A percentile compares a stretch with the other conserved stretches of the same genome.
Conservation (phyloP, 2,797 vertebrate species). For the Pipistrellus nathusii region DNA sequence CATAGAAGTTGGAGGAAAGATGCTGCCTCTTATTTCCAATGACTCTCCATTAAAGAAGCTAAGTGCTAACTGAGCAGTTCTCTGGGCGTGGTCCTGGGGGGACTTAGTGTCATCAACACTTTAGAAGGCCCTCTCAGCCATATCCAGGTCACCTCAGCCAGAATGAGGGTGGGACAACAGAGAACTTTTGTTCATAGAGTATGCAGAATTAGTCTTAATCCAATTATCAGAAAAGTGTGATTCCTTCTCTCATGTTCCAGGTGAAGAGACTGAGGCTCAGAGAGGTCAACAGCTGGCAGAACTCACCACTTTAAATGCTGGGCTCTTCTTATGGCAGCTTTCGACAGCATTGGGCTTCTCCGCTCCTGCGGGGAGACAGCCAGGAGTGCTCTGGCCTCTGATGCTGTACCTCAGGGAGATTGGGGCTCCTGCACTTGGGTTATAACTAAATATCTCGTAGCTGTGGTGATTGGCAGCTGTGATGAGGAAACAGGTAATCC, state of each 20-base stretch:
- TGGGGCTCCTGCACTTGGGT: not conserved
- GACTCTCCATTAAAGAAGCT: not conserved
- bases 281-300: not conserved
- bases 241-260: not conserved
- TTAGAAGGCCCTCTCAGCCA: not conserved
- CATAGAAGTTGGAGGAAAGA: not conserved
- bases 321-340: not conserved
- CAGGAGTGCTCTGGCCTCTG: not conserved
- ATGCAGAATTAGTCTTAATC: too few species aligned
- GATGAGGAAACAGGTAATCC: not conserved
- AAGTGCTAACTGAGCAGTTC: not conserved
- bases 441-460: not conserved
- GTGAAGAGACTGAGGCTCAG: not conserved
- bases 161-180: not conserved
- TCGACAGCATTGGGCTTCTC: not conserved
- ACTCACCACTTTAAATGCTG: not conserved
- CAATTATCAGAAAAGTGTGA: not conserved
- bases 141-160: not conserved
- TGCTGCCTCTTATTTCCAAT: not conserved
- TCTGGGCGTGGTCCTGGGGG: not conserved
- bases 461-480: not conserved
- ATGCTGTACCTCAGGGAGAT: not conserved
- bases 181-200: not conserved
- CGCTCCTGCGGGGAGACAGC: not conserved
- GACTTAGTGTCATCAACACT: not conserved